Base-by-base conservation (phyloP, 2,797 vertebrate genomes). In the Phrynocephalus forsythii region DNA sequence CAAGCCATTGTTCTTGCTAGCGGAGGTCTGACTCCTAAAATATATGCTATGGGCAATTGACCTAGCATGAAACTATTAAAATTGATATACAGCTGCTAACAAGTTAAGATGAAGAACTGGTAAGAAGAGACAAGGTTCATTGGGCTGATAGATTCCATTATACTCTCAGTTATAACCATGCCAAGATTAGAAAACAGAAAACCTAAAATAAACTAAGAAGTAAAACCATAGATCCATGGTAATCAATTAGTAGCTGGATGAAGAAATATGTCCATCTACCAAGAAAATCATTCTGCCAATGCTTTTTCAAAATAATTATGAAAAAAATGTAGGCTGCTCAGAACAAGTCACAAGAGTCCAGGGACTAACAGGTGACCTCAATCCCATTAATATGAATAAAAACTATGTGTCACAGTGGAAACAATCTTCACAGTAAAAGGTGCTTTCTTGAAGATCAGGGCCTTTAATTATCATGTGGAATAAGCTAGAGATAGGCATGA, bases 111-210 rank as follows among this genome's bases (percentile, higher is more conserved):
- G 24, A 81, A 33, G 30, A 83, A 87, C 26, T 44, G 66, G 63
- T 69, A 30, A 44, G 56, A n/a, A 75, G 52, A n/a, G 73, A 22
- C 30, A 69, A 50, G 50, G 72, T 78, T 87, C 82, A 82, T 2
- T 69, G 52, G 28, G 48, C 82, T 83, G 82, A 18, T 67, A 77
- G 67, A 78, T 77, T 52, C 52, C 80, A 87, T 77, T 83, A 83
- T 60, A 83, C 9, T 71, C 28, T 77, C 30, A n/a, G 16, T 38
- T 44, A 60, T 38, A 75, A 77, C 78, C 67, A 78, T 83, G 48
- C 20, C 76, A 52, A 83, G 73, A 50, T 63, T 38, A 71, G 26
- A 69, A 73, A 78, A 69, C n/a, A 78, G 63, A 22, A 22, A 6
- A 26, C 16, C 18, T 38, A 77, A 66, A 52, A 76, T 24, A 20